Conservation (phyloP, 2,797 vertebrate genomes). For the Schizopygopsis malacanthus region DNA sequence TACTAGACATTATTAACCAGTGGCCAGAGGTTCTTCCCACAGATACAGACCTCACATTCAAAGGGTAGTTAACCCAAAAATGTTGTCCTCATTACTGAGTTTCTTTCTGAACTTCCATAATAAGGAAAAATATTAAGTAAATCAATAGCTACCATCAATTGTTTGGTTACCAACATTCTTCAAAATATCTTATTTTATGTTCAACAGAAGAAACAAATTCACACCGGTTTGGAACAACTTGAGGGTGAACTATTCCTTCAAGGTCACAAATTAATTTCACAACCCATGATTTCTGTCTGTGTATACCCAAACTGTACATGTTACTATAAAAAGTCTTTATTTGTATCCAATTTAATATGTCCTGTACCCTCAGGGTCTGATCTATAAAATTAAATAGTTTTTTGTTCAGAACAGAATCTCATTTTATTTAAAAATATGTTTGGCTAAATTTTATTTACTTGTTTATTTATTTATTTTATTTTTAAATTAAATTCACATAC, state of each 20-base stretch:
- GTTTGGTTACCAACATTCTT: neutral
- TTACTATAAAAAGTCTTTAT: neutral
- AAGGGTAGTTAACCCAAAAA: too few relatives aligned
- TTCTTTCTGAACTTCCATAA: too few relatives aligned
- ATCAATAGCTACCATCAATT: neutral
- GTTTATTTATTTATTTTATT: neutral
- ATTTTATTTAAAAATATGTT: neutral
- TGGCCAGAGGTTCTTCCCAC: too few relatives aligned
- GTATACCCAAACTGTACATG: neutral
- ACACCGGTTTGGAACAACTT: neutral
- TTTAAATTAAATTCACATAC: neutral
- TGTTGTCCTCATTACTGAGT: too few relatives aligned
- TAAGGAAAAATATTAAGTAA: too few relatives aligned
- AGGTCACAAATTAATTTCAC: neutral
- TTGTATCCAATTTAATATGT: too few relatives aligned
- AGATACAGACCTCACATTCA: too few relatives aligned
- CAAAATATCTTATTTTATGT: neutral
- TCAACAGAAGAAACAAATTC: neutral
- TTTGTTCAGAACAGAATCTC: conserved; percentile 4
- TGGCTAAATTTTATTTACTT: neutral
- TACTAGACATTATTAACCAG: too few relatives aligned
- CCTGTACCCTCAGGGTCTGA: neutral
- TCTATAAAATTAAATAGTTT: neutral
- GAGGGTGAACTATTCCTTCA: neutral
- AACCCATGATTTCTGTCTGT: neutral